Evolutionary conservation across 2,888 invertebrate species (phyloP).

Genomic region (Drosophila recens): DNA sequence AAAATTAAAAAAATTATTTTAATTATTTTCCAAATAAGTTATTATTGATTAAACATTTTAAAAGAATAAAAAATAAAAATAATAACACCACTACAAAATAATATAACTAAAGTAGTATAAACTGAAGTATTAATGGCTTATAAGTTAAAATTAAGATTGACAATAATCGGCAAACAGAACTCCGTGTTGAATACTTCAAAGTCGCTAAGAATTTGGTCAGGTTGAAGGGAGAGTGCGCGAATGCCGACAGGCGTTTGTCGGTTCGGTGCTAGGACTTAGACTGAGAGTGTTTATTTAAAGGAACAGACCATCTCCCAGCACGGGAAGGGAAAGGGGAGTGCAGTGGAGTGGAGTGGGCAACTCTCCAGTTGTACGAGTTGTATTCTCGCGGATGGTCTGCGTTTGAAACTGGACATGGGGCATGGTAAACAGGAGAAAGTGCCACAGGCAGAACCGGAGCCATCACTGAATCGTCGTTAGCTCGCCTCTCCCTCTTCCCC

Average conservation of each 20-base stretch:
- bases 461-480: constrained; percentile 42
- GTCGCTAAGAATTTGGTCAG: constrained; percentile 11
- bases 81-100: no score
- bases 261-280: constrained; percentile 55
- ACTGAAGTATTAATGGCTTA: not conserved
- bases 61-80: no score
- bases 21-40: no score
- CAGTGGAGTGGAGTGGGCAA: constrained; percentile 44
- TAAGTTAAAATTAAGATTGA: not conserved
- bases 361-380: constrained; percentile 30
- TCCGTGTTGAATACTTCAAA: not conserved
- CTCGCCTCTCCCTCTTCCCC: constrained; percentile 26
- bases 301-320: constrained; percentile 32
- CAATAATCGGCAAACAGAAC: not conserved
- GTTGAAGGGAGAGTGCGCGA: constrained; percentile 39
- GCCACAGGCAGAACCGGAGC: constrained; percentile 39
- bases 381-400: constrained; percentile 54
- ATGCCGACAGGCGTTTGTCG: constrained; percentile 53
- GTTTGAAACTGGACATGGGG: constrained; percentile 67
- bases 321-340: constrained; percentile 3
- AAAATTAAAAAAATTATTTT: no score
- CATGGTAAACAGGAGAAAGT: constrained; percentile 62
- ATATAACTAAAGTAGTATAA: not conserved
- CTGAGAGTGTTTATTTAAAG: constrained; percentile 66
- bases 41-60: no score